These are phyloP conservation scores for Eupithecia exiguata DNA, from an alignment of 2,888 invertebrate species.

Conservation along the genomic window DNA sequence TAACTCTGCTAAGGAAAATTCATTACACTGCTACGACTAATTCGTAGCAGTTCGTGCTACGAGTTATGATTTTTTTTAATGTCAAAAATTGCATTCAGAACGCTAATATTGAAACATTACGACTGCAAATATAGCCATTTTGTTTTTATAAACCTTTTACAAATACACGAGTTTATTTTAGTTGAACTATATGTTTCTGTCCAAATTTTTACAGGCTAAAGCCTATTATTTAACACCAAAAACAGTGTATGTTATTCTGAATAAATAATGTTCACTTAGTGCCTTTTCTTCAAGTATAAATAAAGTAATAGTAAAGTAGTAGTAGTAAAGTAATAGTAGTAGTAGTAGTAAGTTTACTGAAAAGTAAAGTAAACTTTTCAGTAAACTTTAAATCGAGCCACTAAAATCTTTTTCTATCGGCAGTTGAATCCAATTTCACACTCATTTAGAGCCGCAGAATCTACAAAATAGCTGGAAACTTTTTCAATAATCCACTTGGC, in stretches of 20 bases:
- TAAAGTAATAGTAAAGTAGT: no score
- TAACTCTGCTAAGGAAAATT: neutral
- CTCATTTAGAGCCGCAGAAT: constrained; percentile 30
- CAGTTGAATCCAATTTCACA: constrained; percentile 33
- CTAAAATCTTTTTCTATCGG: constrained; percentile 23
- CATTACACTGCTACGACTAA: neutral
- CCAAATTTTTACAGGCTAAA: neutral
- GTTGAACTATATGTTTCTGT: neutral
- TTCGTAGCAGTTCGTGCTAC: neutral
- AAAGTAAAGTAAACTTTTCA: constrained; percentile 6
- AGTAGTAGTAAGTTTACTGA: no score
- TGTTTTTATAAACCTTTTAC: neutral
- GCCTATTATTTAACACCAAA: neutral
- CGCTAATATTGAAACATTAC: neutral
- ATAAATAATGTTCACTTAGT: neutral
- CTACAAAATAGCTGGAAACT: constrained; percentile 49
- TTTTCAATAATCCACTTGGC: constrained; percentile 71
- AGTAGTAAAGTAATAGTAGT: no score
- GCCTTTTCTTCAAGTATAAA: neutral
- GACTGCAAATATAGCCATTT: neutral
- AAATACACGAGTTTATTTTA: neutral
- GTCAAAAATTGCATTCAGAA: no score
- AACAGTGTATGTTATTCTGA: neutral
- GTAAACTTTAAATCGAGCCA: neutral
- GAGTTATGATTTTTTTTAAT: no score